Base-by-base conservation (phyloP, 2,888 invertebrate genomes). In the Tetrapedia diversipes region DNA sequence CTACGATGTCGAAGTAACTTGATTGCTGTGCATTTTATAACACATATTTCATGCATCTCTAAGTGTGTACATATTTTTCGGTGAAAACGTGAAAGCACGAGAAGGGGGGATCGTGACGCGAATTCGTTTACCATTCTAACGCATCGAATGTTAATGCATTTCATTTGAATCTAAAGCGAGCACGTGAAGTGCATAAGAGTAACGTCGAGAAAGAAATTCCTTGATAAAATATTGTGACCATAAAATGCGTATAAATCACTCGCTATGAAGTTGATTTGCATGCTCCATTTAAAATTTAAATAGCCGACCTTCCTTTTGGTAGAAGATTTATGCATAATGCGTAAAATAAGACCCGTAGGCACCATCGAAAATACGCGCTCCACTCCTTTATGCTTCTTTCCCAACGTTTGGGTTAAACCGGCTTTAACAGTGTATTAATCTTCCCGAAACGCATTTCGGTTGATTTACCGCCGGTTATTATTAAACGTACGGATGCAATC, bases 271-370 rank as follows among this genome's bases (percentile, higher is more conserved):
- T n/a, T 24, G 19, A 53, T 63, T 53, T 37, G 45, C 53, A 37
- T 54, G 22, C 14, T 29, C n/a, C n/a, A 69, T 54, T 65, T 65
- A 54, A 65, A 45, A 54, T 69, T 54, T n/a, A 37, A 54, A 39
- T 54, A 19, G 4, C 4, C 6, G 37, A 10, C 37, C 45, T 54
- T 54, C n/a, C 22, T 43, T 41, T 22, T 14, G 11, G n/a, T 0
- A 4, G 27, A 29, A 22, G 3, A 39, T 69, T 53, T 27, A 51
- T 67, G 34, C 19, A n/a, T 19, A 19, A 53, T 53, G 16, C 41
- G 27, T 51, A 19, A 19, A 41, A 53, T 11, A 24, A 34, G 41
- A 4, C n/a, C n/a, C n/a, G 16, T 2, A 22, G 4, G 14, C 11
- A 41, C 7, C 45, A 24, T 24, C 10, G 14, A 57, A 47, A 7